Evolutionary conservation across 1,140 invertebrate genomes (phyloP).

Genomic region (Drosophila albomicans): DNA sequence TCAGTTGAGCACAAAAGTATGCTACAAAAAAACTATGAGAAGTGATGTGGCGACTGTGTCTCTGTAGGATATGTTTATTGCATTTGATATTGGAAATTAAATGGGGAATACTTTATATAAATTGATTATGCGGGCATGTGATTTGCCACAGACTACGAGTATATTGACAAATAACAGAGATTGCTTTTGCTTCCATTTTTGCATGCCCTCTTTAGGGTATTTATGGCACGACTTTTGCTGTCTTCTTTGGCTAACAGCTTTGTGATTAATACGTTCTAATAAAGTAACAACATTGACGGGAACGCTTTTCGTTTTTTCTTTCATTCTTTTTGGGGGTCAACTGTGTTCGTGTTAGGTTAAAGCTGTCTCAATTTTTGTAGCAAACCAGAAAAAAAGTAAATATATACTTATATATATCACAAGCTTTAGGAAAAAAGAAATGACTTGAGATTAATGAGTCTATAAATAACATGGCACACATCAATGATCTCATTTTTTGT

Average conservation of each 20-base stretch:
- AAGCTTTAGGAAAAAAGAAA: slow-evolving; percentile 32
- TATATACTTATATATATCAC: slow-evolving; percentile 4
- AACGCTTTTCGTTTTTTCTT: slow-evolving; percentile 22
- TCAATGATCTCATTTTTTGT: slow-evolving; percentile 44
- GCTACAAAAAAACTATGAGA: neutral
- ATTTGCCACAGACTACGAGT: too few relatives aligned
- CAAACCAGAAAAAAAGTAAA: neutral
- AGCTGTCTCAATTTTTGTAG: slow-evolving; percentile 27
- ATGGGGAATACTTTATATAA: neutral
- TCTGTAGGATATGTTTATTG: neutral
- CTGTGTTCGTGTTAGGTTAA: slow-evolving; percentile 48
- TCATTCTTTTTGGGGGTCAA: slow-evolving; percentile 32
- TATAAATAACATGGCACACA: slow-evolving; percentile 48
- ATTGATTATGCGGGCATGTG: neutral
- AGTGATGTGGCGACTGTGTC: neutral
- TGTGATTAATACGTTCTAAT: slow-evolving; percentile 55
- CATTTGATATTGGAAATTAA: neutral
- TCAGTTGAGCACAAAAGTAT: neutral
- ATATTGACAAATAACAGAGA: too few relatives aligned
- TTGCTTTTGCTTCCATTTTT: neutral
- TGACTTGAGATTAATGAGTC: slow-evolving; percentile 51
- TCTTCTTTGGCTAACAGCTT: slow-evolving; percentile 11
- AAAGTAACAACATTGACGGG: slow-evolving; percentile 39
- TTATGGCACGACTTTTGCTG: slow-evolving; percentile 11
- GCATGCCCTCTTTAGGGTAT: slow-evolving; percentile 25